phyloP scores from a whole-genome alignment of 2,797 vertebrate genomes.

The Gymnodraco acuticeps region DNA sequence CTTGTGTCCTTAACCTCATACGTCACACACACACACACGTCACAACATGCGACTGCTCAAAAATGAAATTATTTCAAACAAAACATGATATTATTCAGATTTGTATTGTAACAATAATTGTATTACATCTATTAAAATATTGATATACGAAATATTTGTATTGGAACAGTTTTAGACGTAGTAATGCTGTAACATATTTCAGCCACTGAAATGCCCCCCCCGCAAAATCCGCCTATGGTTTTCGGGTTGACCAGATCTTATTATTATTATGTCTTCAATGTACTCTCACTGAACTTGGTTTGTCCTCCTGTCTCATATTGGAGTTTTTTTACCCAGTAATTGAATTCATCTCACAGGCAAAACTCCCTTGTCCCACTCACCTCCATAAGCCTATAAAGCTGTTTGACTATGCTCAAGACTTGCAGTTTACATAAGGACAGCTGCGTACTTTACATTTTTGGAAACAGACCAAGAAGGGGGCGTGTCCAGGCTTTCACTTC shows the following conservation, averaged over 20 bases:
- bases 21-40: too few species aligned
- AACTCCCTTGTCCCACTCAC: background rate
- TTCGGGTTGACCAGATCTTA: background rate
- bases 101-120: too few species aligned
- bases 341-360: slow-evolving; percentile 24
- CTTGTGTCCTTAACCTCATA: too few species aligned
- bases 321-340: background rate
- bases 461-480: slow-evolving; percentile 35
- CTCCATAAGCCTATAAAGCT: slow-evolving; percentile 34
- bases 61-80: too few species aligned
- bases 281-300: background rate
- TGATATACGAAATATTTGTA: too few species aligned
- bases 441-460: slow-evolving; percentile 14
- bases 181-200: too few species aligned
- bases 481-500: slow-evolving; percentile 21
- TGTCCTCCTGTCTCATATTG: background rate
- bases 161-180: too few species aligned
- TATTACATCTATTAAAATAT: too few species aligned
- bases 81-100: too few species aligned
- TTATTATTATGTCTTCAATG: background rate
- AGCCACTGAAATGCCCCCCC: too few species aligned
- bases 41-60: too few species aligned
- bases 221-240: background rate
- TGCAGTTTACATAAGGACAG: slow-evolving; percentile 22
- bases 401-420: background rate